Conservation (phyloP, 2,113 vertebrate genomes). For the Ornithorhynchus anatinus region DNA sequence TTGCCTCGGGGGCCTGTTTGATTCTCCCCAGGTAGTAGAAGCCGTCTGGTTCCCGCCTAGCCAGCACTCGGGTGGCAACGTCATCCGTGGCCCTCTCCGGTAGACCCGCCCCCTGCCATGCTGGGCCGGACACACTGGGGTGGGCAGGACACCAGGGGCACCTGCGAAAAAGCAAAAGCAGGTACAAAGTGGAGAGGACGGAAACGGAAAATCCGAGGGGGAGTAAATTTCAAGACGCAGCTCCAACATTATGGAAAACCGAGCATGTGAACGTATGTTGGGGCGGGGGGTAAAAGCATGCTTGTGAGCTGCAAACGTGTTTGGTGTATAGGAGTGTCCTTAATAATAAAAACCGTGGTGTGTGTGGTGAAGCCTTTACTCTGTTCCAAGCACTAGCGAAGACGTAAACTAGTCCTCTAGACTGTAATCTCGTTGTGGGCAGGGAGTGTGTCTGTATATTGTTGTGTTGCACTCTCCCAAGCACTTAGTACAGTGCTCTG, state of each 20-base stretch:
- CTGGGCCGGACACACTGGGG: slow-evolving; percentile 3
- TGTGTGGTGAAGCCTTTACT: too few species aligned
- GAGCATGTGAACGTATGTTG: too few species aligned
- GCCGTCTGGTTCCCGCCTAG: slow-evolving; percentile 76
- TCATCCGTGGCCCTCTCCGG: background rate
- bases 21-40: slow-evolving; percentile 81
- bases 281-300: too few species aligned
- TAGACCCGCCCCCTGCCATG: slow-evolving; percentile 8
- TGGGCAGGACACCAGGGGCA: slow-evolving; percentile 36
- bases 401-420: too few species aligned
- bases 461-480: too few species aligned
- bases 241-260: background rate
- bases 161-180: slow-evolving; percentile 57
- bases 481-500: too few species aligned
- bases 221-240: background rate
- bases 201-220: background rate
- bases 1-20: slow-evolving; percentile 75
- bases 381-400: too few species aligned
- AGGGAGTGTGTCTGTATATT: too few species aligned
- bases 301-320: too few species aligned
- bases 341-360: too few species aligned
- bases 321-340: too few species aligned
- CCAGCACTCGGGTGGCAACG: slow-evolving; percentile 72
- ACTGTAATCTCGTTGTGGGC: too few species aligned
- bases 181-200: background rate